Base-by-base conservation (phyloP, 2,797 vertebrate species). In the Poecilia wingei region DNA sequence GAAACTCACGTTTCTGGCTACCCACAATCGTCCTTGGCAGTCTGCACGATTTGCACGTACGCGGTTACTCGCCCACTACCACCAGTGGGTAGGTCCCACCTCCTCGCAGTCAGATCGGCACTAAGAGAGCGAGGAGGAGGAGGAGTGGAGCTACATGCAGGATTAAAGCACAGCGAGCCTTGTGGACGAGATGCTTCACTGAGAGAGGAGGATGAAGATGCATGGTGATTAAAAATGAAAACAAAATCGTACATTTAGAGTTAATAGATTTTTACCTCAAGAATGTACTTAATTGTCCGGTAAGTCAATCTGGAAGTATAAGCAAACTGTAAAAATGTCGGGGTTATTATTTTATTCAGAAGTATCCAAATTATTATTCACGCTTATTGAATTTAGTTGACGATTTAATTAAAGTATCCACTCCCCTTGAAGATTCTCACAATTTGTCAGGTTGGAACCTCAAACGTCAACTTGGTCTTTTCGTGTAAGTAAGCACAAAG, bases 21-120 rank as follows among this genome's bases (percentile, higher is more conserved):
- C 47, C 12, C 43, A 70, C 31, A 59, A 25, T 66, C 57, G 84
- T 72, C 55, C 28, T 59, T 84, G 75, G 49, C 47, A 53, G 51
- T 81, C 74, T 68, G 79, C 84, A 89, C 89, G 80, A 14, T 82
- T 73, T 77, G 93, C 94, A 93, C 93, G 94, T 88, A 82, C 74
- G 75, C 79, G 75, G 57, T 72, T 10, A 28, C 55, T 89, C 87
- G 88, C 84, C 76, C 92, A 82, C 79, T 74, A 89, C 86, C 84
- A 86, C 74, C 76, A 86, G 87, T 22, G 77, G 85, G 51, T 49
- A 75, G 84, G 69, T 86, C 91, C 91, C 93, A 80, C 94, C 93
- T 92, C 84, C 92, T 87, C 70, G 76, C 82, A 64, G 84, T 83
- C 59, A 71, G 81, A 80, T 78, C 78, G 66, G 87, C 76, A 66